phyloP scores from a whole-genome alignment of 37 sponge, comb jelly and placozoan genomes.

The Halichondria panicea region DNA sequence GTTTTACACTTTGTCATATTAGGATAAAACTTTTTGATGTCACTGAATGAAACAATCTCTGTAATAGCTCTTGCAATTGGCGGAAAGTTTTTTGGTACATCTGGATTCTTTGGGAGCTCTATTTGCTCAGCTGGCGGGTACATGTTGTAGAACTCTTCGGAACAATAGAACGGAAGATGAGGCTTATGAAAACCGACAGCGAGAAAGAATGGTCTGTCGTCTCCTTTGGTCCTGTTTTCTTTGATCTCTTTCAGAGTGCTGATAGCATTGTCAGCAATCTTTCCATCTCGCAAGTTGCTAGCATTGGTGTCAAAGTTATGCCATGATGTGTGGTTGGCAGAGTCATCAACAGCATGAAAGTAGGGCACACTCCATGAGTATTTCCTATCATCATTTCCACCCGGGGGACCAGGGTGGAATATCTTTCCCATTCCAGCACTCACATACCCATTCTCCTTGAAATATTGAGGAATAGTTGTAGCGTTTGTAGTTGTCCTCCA shows the following conservation, averaged over 20 bases:
- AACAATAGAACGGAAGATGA: slow-evolving; percentile 37
- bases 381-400: slow-evolving; percentile 36
- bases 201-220: slow-evolving; percentile 37
- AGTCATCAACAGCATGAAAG: slow-evolving; percentile 25
- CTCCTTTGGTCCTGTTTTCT: slow-evolving; percentile 24
- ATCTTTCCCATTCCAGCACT: slow-evolving; percentile 57
- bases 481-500: slow-evolving; percentile 42
- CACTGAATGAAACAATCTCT: no score
- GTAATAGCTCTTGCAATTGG: slow-evolving; percentile 12
- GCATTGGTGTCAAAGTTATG: no score
- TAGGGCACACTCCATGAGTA: slow-evolving; percentile 48
- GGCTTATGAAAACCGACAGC: slow-evolving; percentile 49
- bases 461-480: slow-evolving; percentile 55
- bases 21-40: neutral
- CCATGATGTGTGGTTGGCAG: no score
- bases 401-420: slow-evolving; percentile 52
- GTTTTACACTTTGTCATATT: slow-evolving; percentile 9
- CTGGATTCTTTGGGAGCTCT: slow-evolving; percentile 23
- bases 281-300: slow-evolving; percentile 34
- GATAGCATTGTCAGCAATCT: slow-evolving; percentile 47
- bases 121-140: slow-evolving; percentile 33
- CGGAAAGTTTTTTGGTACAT: slow-evolving; percentile 36
- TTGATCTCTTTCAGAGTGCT: slow-evolving; percentile 4
- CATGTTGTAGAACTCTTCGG: slow-evolving; percentile 20
- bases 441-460: slow-evolving; percentile 61